Percentiles rank a stretch among this genome's conserved stretches.
These are phyloP conservation scores for Andinoacara biseriatus DNA, from an alignment of 2,113 vertebrate species.

Conservation along the genomic window DNA sequence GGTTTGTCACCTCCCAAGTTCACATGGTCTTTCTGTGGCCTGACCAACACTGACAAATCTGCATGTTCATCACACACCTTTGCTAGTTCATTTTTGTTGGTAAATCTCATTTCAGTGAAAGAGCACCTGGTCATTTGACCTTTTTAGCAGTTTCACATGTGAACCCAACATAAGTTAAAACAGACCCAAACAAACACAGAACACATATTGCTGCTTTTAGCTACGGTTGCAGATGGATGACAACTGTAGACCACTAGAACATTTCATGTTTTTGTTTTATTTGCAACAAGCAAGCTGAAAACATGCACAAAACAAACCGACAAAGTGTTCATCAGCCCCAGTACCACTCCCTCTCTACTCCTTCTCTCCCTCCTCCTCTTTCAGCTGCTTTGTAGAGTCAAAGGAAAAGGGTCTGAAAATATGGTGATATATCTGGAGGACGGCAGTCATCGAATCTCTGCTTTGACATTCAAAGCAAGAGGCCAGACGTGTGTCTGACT, in stretches of 20 bases:
- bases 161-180: background rate
- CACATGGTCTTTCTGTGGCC: constrained; percentile 24
- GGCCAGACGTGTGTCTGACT: constrained; percentile 54
- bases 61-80: background rate
- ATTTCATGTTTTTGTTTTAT: constrained; percentile 42
- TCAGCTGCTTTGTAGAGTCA: constrained; percentile 79
- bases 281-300: constrained; percentile 60
- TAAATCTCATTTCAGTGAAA: background rate
- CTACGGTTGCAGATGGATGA: constrained; percentile 69
- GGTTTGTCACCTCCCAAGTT: too few species aligned
- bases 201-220: constrained; percentile 77
- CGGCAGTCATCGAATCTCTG: constrained; percentile 54
- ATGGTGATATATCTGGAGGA: constrained; percentile 55
- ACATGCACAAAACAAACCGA: constrained; percentile 65
- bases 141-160: background rate
- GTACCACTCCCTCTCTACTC: constrained; percentile 24
- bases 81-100: background rate
- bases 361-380: constrained; percentile 34
- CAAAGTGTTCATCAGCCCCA: constrained; percentile 67
- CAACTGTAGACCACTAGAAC: constrained; percentile 80
- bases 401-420: constrained; percentile 76
- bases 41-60: background rate
- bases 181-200: background rate
- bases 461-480: constrained; percentile 81
- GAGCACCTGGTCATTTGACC: background rate